Evolutionary conservation across 2,888 invertebrate species (phyloP), one percentile per base, ranked within the genome.

Genomic region (Orchestes rusci): DNA sequence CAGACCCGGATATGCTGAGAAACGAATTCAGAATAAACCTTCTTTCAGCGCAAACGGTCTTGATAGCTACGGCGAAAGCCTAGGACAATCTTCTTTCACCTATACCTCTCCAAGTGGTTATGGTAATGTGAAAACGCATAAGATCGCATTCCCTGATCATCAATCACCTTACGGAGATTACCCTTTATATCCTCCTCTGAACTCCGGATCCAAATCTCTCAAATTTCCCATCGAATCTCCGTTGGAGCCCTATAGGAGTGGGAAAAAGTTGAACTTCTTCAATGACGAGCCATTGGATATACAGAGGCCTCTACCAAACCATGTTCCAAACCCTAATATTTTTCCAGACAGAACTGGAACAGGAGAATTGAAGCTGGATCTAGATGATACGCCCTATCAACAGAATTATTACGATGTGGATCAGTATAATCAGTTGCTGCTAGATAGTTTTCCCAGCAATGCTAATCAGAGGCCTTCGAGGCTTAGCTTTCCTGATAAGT

Each of bases 331-430:
- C 20, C 53, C 57, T n/a, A 66, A 70, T 51, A 67, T 73, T 34
- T 75, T 75, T 53, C 75, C 76, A 3, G 72, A 72, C 54, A 67
- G 75, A 45, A 73, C 72, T 20, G 73, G 73, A 36, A 74, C 73
- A 2, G 73, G 72, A 28, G 68, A 73, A 54, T 58, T 74, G 30
- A 66, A 68, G 55, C 64, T 73, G 45, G 71, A 72, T 58, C 59
- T 38, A 5, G 36, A 42, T 8, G 45, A 49, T 18, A 10, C 38
- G 10, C 35, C 34, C 13, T 48, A 44, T 34, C 43, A 36, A 41
- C 36, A 48, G 13, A 32, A 29, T 30, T 34, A 34, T 3, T 49
- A 45, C 28, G 45, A 49, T 28, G n/a, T 33, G 33, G 17, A 35
- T 12, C 16, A 41, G 4, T 49, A 49, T 17, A 39, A 39, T 16